These are phyloP conservation scores for Microctenopoma stevenorrisi DNA, from an alignment of 2,797 vertebrate species.

Conservation along the genomic window DNA sequence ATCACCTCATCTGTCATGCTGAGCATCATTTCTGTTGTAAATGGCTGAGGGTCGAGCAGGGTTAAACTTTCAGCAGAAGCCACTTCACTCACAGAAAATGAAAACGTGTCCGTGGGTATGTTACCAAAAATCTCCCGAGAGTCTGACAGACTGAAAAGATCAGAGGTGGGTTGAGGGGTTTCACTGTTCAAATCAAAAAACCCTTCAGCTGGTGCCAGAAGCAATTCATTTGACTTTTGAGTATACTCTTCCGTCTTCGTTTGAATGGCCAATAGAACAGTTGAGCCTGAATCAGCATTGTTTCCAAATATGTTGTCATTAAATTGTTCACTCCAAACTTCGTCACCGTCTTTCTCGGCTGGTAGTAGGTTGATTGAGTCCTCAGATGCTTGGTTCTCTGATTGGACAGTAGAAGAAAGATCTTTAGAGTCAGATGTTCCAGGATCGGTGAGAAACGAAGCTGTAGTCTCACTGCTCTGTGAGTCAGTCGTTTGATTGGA, in stretches of 20 bases:
- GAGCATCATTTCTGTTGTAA: slow-evolving; percentile 17
- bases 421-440: slow-evolving; percentile 19
- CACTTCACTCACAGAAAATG: slow-evolving; percentile 23
- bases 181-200: slow-evolving; percentile 40
- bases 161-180: slow-evolving; percentile 1
- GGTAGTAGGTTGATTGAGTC: slow-evolving; percentile 11
- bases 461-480: slow-evolving; percentile 16
- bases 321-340: slow-evolving; percentile 13
- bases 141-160: slow-evolving; percentile 36
- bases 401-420: not conserved
- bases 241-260: slow-evolving; percentile 12
- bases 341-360: slow-evolving; percentile 18
- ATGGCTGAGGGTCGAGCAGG: slow-evolving; percentile 24
- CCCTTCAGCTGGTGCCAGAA: not conserved
- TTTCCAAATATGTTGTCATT: slow-evolving; percentile 37
- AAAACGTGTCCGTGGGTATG: slow-evolving; percentile 3
- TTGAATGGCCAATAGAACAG: slow-evolving; percentile 20
- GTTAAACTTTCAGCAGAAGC: slow-evolving; percentile 26
- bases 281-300: slow-evolving; percentile 4
- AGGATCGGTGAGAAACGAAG: not conserved
- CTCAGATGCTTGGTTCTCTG: slow-evolving; percentile 13
- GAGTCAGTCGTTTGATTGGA: slow-evolving; percentile 10
- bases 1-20: slow-evolving; percentile 19
- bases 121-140: slow-evolving; percentile 20
- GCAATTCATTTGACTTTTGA: slow-evolving; percentile 19